A percentile compares a stretch with the other conserved stretches of the same genome.
Evolutionary conservation across 2,888 invertebrate species (phyloP).

Genomic region (Brenthis hecate): DNA sequence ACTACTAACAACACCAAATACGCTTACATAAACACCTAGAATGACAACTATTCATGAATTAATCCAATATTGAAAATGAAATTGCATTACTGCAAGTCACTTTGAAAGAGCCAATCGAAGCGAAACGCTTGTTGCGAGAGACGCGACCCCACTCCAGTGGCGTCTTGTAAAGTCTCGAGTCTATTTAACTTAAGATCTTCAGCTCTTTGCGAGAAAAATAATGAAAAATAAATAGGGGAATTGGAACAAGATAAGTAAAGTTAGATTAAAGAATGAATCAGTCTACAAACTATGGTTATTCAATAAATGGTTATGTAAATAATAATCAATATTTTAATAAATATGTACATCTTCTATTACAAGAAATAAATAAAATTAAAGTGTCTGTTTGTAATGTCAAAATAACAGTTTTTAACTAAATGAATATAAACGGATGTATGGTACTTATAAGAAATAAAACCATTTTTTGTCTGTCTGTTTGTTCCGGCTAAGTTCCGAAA

Average conservation of each 20-base stretch:
- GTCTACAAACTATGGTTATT: not conserved
- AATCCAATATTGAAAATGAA: not conserved
- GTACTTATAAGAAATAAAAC: too few species aligned
- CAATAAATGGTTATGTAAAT: too few species aligned
- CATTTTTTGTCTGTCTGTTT: too few species aligned
- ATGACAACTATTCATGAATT: not conserved
- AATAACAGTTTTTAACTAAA: too few species aligned
- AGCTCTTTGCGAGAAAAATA: conserved; percentile 21
- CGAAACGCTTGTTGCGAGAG: conserved; percentile 10
- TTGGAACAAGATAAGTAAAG: not conserved
- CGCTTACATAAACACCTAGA: not conserved
- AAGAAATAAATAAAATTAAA: too few species aligned
- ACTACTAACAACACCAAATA: not conserved
- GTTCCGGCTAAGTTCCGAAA: too few species aligned
- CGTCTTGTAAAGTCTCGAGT: conserved; percentile 7
- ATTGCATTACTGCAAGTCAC: conserved; percentile 15
- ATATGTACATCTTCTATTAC: too few species aligned
- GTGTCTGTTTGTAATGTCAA: too few species aligned
- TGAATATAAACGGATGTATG: too few species aligned
- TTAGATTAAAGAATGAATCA: not conserved
- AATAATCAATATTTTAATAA: too few species aligned
- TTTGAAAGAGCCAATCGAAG: conserved; percentile 12
- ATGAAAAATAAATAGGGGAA: conserved; percentile 14
- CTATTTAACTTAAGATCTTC: conserved; percentile 18
- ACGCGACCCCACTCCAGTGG: conserved; percentile 17